Conservation (phyloP, 2,888 invertebrate species). For the Ectemnius cavifrons region DNA sequence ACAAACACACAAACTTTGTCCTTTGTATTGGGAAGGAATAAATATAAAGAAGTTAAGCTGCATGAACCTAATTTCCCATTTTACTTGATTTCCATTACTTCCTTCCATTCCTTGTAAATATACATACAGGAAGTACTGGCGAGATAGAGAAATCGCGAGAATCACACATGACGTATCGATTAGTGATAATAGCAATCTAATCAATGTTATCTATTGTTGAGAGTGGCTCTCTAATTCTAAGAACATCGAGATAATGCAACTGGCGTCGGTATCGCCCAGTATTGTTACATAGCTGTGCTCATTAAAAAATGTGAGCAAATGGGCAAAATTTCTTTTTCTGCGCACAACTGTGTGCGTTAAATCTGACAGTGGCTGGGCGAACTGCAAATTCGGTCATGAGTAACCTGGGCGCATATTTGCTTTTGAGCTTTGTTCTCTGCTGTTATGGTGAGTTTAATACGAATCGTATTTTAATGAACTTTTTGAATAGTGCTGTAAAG, state of each 20-base stretch:
- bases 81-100: neutral
- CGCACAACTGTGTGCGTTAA: neutral
- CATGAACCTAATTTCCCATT: neutral
- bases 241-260: too few species aligned
- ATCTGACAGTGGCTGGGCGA: neutral
- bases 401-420: neutral
- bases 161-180: neutral
- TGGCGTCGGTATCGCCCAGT: too few species aligned
- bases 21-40: neutral
- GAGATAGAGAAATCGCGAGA: neutral
- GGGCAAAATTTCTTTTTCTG: too few species aligned
- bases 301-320: too few species aligned
- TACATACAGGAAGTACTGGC: neutral
- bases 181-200: neutral
- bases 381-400: neutral
- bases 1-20: neutral
- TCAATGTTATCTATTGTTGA: neutral
- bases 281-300: too few species aligned
- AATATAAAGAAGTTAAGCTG: neutral
- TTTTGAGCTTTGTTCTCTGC: neutral
- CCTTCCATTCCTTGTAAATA: neutral
- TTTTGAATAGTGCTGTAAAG: neutral
- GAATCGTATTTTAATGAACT: neutral
- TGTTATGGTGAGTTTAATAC: neutral
- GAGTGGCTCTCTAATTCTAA: neutral